Percentiles rank a stretch among this genome's conserved stretches.
These are phyloP conservation scores for Stenodema calcarata DNA, from an alignment of 2,888 invertebrate genomes.

Conservation along the genomic window DNA sequence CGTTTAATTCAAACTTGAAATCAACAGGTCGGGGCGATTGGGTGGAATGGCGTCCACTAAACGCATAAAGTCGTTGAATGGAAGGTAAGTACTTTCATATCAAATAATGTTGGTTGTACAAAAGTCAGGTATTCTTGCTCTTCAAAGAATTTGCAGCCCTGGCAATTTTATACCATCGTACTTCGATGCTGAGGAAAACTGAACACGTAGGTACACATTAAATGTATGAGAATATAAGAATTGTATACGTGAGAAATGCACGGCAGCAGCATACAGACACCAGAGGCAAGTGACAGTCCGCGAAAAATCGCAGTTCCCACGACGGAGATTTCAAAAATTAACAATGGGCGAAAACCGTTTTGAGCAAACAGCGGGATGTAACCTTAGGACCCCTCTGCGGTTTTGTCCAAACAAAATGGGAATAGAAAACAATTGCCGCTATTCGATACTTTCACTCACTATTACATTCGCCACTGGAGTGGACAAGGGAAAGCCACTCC, in stretches of 20 bases:
- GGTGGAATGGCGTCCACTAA: too few relatives aligned
- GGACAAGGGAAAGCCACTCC: background rate
- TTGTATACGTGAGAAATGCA: background rate
- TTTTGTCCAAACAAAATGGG: constrained; percentile 10
- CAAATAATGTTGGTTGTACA: too few relatives aligned
- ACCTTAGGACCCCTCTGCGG: constrained; percentile 8
- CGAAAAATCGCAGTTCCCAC: background rate
- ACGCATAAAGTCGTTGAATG: too few relatives aligned
- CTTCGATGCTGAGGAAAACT: too few relatives aligned
- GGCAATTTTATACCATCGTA: too few relatives aligned
- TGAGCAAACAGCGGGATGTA: constrained; percentile 2
- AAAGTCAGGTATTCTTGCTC: too few relatives aligned
- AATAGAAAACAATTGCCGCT: background rate
- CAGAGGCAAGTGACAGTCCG: background rate
- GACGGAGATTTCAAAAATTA: background rate
- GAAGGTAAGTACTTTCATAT: too few relatives aligned
- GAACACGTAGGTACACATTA: too few relatives aligned
- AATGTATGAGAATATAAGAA: background rate
- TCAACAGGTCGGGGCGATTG: too few relatives aligned
- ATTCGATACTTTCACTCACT: background rate
- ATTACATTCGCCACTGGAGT: constrained; percentile 8
- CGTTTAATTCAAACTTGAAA: too few relatives aligned
- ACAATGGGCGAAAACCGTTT: background rate
- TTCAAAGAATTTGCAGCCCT: too few relatives aligned
- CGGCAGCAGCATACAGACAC: background rate